These are phyloP conservation scores for Aphidoletes aphidimyza DNA, from an alignment of 2,888 invertebrate species.

Conservation along the genomic window DNA sequence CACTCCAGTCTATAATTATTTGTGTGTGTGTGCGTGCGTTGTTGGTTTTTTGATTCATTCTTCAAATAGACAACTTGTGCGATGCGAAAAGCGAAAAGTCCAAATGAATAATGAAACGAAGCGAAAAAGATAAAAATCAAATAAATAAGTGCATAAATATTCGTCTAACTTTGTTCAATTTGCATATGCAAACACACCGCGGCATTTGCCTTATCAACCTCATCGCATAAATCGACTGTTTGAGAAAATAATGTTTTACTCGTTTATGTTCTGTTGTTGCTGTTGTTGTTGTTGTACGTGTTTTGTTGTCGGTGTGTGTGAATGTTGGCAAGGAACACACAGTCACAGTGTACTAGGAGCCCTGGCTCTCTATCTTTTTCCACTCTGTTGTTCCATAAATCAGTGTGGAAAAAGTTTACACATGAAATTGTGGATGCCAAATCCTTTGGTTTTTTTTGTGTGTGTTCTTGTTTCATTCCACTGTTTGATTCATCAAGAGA, in stretches of 20 bases:
- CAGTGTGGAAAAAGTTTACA: not conserved
- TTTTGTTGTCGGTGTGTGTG: too few relatives aligned
- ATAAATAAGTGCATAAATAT: not conserved
- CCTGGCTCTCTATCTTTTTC: too few relatives aligned
- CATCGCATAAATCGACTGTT: not conserved
- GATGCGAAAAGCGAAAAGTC: constrained; percentile 18
- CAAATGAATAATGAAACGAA: not conserved
- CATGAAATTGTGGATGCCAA: not conserved
- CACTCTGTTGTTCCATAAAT: not conserved
- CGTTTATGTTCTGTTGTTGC: not conserved
- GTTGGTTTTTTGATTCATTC: too few relatives aligned
- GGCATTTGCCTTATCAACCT: not conserved
- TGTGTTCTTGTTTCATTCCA: not conserved
- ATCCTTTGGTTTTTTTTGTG: not conserved
- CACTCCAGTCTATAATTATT: too few relatives aligned
- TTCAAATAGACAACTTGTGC: too few relatives aligned
- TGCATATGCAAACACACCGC: not conserved
- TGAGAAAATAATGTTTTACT: not conserved
- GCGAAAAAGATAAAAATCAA: constrained; percentile 2
- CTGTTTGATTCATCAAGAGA: constrained; percentile 30
- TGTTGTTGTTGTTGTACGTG: not conserved
- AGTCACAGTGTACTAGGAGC: too few relatives aligned
- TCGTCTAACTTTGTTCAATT: not conserved
- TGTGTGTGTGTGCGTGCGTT: too few relatives aligned
- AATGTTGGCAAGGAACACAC: constrained; percentile 13